These are phyloP conservation scores for Syngnathus floridae DNA, from an alignment of 2,113 vertebrate species.

Conservation along the genomic window DNA sequence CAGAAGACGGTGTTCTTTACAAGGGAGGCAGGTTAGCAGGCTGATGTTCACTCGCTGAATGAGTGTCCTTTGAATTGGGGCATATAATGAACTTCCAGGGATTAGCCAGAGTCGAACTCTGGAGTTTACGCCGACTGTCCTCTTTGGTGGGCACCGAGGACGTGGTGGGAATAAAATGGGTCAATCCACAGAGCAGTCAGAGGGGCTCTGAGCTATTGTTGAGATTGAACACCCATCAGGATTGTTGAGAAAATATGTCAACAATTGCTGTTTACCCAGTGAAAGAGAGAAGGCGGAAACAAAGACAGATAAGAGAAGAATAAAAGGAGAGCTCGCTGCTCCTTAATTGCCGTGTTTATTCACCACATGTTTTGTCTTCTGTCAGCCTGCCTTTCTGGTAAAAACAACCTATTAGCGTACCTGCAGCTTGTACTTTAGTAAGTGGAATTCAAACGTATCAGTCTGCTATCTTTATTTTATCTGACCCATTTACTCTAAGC, in stretches of 20 bases:
- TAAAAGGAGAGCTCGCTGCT: conserved; percentile 54
- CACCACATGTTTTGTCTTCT: conserved; percentile 48
- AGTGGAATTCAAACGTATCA: conserved; percentile 33
- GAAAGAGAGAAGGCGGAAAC: conserved; percentile 22
- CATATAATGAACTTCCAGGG: conserved; percentile 62
- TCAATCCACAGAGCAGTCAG: conserved; percentile 46
- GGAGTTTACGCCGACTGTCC: conserved; percentile 42
- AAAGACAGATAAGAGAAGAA: conserved; percentile 43
- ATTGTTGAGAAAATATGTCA: conserved; percentile 38
- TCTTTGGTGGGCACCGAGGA: conserved; percentile 40
- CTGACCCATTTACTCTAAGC: conserved; percentile 27
- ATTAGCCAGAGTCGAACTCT: conserved; percentile 48
- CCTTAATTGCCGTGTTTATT: conserved; percentile 59
- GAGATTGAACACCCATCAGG: conserved; percentile 39
- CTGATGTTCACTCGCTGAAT: conserved; percentile 48
- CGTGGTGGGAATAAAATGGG: conserved; percentile 56
- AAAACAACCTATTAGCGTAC: conserved; percentile 47
- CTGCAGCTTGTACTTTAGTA: conserved; percentile 37
- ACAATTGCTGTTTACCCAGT: conserved; percentile 40
- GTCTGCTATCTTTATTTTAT: conserved; percentile 41
- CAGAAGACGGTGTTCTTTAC: conserved; percentile 29
- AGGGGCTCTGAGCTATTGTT: conserved; percentile 25
- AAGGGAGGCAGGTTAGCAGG: conserved; percentile 51
- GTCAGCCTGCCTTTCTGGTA: conserved; percentile 44
- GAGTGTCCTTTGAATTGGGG: conserved; percentile 49